phyloP scores from a whole-genome alignment of 2,797 vertebrate species.

The Lemur catta region DNA sequence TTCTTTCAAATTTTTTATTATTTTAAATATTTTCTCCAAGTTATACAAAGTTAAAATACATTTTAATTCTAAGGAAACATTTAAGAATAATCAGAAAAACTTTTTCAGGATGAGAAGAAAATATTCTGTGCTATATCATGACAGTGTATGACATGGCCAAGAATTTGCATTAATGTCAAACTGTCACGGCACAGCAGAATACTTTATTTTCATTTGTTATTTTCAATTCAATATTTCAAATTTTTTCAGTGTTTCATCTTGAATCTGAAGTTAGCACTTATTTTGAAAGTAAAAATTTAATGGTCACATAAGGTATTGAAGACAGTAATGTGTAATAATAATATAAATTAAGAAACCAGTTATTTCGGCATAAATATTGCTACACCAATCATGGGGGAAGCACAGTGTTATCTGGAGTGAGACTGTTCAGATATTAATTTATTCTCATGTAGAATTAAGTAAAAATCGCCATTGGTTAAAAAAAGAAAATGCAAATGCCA shows the following conservation, averaged over 20 bases:
- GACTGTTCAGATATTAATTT: conserved; percentile 49
- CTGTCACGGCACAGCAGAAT: neutral
- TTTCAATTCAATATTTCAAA: neutral
- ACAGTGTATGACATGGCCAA: neutral
- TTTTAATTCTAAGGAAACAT: neutral
- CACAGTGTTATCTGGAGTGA: neutral
- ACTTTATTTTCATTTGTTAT: neutral
- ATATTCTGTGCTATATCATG: neutral
- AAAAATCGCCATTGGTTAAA: neutral
- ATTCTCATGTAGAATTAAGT: conserved; percentile 31
- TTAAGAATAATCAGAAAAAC: conserved; percentile 17
- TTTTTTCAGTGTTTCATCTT: conserved; percentile 3
- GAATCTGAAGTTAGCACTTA: neutral
- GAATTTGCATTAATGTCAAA: neutral
- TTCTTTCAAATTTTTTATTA: neutral
- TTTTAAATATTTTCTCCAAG: neutral
- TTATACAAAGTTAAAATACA: neutral
- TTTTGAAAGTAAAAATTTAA: conserved; percentile 16
- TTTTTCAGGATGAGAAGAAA: neutral
- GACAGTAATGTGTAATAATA: neutral
- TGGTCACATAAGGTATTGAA: neutral
- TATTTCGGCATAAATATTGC: conserved; percentile 15
- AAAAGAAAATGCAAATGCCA: conserved; percentile 54
- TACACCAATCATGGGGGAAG: neutral
- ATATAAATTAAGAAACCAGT: neutral